Conservation (phyloP, 2,113 vertebrate species). For the Talpa occidentalis region DNA sequence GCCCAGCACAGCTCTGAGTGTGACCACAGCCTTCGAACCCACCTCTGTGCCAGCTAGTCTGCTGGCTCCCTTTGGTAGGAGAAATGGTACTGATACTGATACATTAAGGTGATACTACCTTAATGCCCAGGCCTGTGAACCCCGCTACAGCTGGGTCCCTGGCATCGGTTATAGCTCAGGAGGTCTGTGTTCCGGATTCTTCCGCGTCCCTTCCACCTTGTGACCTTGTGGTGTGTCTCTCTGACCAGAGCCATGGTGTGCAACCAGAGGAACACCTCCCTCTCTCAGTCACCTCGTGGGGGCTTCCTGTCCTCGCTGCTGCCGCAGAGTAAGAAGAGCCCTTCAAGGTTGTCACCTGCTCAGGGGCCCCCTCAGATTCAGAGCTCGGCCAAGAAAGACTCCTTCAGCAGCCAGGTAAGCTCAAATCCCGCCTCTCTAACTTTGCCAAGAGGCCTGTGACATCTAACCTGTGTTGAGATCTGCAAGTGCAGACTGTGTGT, state of each 20-base stretch:
- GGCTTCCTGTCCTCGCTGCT: constrained; percentile 95
- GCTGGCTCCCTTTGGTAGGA: background rate
- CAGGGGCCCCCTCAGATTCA: constrained; percentile 87
- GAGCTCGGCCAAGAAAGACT: constrained; percentile 89
- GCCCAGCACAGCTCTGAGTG: background rate
- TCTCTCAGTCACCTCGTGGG: constrained; percentile 90
- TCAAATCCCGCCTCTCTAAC: background rate
- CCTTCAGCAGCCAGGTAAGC: constrained; percentile 88
- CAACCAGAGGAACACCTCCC: constrained; percentile 89
- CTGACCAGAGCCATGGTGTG: constrained; percentile 92
- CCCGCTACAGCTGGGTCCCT: background rate
- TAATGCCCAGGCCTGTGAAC: background rate
- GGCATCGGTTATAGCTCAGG: rapidly evolving
- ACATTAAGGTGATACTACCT: too few species aligned
- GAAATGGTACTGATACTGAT: background rate
- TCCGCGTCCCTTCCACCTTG: background rate
- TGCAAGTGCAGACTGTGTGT: too few species aligned
- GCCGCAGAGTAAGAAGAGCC: constrained; percentile 91
- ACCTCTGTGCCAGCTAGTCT: background rate
- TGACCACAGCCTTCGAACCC: background rate
- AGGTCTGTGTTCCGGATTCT: background rate
- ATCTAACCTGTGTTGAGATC: background rate
- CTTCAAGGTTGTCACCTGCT: constrained; percentile 83
- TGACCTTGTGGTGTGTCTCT: constrained; percentile 56
- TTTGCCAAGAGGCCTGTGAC: background rate